Conservation (phyloP, 2,113 vertebrate genomes). For the Dasyornis broadbenti region DNA sequence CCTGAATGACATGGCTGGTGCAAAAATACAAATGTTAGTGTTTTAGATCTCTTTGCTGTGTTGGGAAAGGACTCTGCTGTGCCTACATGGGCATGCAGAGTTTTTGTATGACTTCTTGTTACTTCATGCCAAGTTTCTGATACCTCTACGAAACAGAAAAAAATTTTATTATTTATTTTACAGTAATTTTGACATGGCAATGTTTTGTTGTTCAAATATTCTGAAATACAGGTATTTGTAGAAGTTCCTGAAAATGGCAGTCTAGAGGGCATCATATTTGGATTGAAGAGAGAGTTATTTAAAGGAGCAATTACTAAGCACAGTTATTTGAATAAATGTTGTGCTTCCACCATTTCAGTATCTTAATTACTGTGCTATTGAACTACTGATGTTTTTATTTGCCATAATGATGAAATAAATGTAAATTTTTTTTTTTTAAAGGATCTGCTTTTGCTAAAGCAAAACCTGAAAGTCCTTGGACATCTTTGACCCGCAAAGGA, state of each 20-base stretch:
- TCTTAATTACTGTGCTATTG: background rate
- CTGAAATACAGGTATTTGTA: background rate
- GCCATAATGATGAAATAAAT: background rate
- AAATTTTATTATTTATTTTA: background rate
- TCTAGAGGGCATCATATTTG: background rate
- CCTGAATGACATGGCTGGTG: background rate
- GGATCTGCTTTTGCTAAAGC: constrained; percentile 98
- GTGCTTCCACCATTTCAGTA: background rate
- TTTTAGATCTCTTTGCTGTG: background rate
- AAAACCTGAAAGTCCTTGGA: constrained; percentile 99
- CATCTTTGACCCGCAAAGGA: constrained; percentile 94
- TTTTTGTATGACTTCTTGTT: background rate
- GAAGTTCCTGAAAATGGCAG: background rate
- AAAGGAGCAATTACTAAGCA: background rate
- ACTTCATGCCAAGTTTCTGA: background rate
- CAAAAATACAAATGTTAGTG: background rate
- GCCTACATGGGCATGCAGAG: rapidly evolving
- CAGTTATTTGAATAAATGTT: background rate
- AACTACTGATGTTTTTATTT: background rate
- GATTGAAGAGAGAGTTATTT: background rate
- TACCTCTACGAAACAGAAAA: background rate
- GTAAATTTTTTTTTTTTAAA: constrained; percentile 46
- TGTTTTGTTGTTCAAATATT: background rate
- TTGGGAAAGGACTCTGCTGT: background rate
- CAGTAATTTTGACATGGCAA: background rate